These are phyloP conservation scores for Drosophila buzzatii DNA, from an alignment of 2,888 invertebrate species.

Conservation along the genomic window DNA sequence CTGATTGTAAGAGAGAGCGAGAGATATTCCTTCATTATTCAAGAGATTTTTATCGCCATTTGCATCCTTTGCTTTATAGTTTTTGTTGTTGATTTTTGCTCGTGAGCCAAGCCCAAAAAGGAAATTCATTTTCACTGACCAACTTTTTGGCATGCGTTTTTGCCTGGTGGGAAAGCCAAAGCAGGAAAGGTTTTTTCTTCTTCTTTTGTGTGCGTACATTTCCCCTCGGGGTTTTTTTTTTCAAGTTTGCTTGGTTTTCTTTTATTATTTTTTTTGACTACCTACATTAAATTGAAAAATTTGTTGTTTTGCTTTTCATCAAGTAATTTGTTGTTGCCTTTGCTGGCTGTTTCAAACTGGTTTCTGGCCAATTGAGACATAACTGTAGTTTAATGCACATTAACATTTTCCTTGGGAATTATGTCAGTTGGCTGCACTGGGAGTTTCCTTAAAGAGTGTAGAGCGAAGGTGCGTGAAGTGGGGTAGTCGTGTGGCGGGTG, in stretches of 20 bases:
- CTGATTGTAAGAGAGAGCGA: neutral
- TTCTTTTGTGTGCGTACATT: conserved; percentile 7
- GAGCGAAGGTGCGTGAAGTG: neutral
- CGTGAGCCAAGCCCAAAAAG: conserved; percentile 43
- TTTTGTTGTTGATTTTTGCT: conserved; percentile 14
- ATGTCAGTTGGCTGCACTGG: conserved; percentile 63
- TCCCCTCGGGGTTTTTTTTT: conserved; percentile 39
- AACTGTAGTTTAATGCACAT: conserved; percentile 68
- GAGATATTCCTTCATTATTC: conserved; percentile 37
- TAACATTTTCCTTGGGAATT: conserved; percentile 77
- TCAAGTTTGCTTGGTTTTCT: conserved; percentile 33
- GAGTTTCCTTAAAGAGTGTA: conserved; percentile 42
- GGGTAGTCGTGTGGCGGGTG: neutral
- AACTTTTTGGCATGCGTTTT: conserved; percentile 50
- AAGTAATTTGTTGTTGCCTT: conserved; percentile 46
- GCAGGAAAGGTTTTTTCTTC: conserved; percentile 66
- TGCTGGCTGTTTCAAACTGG: conserved; percentile 43
- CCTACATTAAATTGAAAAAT: conserved; percentile 45
- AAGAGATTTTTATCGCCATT: conserved; percentile 52
- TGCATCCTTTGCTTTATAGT: conserved; percentile 54
- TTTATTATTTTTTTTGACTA: conserved; percentile 26
- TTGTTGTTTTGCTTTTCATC: conserved; percentile 32
- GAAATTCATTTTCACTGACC: conserved; percentile 72
- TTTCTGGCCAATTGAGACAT: conserved; percentile 73
- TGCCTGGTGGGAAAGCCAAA: conserved; percentile 50